Conservation (phyloP, 2,888 invertebrate genomes). For the Ormyrus rosae region DNA sequence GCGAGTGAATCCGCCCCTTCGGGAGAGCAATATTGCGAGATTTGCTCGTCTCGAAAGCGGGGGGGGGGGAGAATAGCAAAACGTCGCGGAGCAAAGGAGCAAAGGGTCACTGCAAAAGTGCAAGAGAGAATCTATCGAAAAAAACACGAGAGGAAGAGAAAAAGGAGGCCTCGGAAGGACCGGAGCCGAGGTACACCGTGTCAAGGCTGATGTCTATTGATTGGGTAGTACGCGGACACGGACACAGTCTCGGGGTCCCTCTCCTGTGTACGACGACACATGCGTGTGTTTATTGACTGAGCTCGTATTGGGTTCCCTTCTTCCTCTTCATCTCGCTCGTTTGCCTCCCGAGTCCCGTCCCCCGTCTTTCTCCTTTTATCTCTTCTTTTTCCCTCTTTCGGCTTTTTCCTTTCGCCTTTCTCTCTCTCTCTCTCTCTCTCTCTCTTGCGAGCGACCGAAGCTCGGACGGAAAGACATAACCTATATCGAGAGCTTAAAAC, state of each 20-base stretch:
- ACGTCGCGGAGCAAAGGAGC: too few species aligned
- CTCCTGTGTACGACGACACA: constrained; percentile 42
- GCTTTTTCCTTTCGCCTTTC: neutral
- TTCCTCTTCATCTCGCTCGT: constrained; percentile 45
- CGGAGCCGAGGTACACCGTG: constrained; percentile 62
- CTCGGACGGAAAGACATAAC: too few species aligned
- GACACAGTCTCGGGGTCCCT: constrained; percentile 27
- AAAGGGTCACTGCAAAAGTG: neutral
- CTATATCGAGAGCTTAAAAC: too few species aligned
- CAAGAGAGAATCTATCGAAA: neutral
- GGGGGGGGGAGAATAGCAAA: too few species aligned
- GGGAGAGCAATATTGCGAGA: neutral
- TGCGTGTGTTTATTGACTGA: constrained; percentile 65
- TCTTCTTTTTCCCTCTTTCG: neutral
- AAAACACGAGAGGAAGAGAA: neutral
- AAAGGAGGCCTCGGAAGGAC: constrained; percentile 1
- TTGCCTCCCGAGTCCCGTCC: neutral
- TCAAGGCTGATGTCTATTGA: constrained; percentile 73
- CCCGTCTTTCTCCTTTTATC: neutral
- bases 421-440: neutral
- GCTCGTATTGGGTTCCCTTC: constrained; percentile 52
- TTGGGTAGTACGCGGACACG: constrained; percentile 61
- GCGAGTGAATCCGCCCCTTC: too few species aligned
- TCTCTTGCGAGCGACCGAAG: neutral
- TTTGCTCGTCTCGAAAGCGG: too few species aligned